Conservation (phyloP, 2,797 vertebrate genomes). For the Fratercula arctica region DNA sequence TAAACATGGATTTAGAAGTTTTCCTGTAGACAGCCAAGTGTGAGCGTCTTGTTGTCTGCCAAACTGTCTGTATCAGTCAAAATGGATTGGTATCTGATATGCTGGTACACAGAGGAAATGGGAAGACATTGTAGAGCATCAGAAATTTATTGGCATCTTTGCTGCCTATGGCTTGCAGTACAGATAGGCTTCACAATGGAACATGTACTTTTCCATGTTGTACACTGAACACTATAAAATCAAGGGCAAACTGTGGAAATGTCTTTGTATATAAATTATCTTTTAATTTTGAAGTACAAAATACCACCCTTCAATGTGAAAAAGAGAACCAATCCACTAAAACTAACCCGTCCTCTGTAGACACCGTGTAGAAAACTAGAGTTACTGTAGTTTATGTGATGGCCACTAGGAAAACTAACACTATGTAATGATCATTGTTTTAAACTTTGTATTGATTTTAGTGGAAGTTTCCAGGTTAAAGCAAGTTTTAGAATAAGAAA, state of each 20-base stretch:
- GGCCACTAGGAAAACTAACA: not conserved
- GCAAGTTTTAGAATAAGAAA: not conserved
- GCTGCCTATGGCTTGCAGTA: not conserved
- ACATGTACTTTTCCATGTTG: not conserved
- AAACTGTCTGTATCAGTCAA: not conserved
- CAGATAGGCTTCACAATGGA: not conserved
- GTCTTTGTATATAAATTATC: not conserved
- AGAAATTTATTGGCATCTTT: not conserved
- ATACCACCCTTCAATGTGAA: not conserved
- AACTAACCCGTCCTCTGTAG: not conserved
- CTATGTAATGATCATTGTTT: not conserved
- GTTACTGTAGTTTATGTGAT: not conserved
- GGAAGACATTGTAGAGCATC: not conserved
- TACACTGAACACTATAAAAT: not conserved
- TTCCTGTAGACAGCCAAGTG: not conserved
- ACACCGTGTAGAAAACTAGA: not conserved
- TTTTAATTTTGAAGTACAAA: not conserved
- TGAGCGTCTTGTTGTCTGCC: not conserved
- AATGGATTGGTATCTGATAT: not conserved
- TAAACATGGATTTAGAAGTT: not conserved
- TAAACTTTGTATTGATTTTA: not conserved
- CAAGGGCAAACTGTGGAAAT: not conserved
- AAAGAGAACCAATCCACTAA: not conserved
- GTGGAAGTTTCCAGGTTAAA: not conserved
- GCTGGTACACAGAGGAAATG: not conserved